Conservation (phyloP, 2,888 invertebrate genomes). For the Anodontia alba region DNA sequence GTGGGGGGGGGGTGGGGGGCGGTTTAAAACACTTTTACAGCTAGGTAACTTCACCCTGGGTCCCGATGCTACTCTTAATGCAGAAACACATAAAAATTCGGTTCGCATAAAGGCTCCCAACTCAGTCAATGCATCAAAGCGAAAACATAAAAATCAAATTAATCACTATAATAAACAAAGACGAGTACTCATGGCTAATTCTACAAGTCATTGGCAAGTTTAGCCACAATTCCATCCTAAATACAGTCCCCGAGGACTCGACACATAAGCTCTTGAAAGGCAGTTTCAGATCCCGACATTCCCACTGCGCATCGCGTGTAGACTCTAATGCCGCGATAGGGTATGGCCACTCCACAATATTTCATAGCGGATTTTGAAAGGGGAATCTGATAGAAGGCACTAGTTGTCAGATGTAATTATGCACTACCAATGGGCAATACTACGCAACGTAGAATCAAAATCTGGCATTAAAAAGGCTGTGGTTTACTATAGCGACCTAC, state of each 20-base stretch:
- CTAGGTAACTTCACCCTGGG: too few relatives aligned
- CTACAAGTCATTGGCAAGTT: background rate
- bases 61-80: too few relatives aligned
- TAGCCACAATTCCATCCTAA: background rate
- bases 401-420: background rate
- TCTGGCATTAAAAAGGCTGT: background rate
- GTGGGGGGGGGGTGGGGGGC: too few relatives aligned
- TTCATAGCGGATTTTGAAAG: background rate
- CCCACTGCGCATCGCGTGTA: background rate
- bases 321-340: background rate
- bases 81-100: too few relatives aligned
- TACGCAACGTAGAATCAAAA: background rate
- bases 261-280: background rate
- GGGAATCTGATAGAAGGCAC: background rate
- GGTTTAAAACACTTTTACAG: too few relatives aligned
- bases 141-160: too few relatives aligned
- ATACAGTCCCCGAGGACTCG: background rate
- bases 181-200: too few relatives aligned
- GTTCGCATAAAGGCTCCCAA: too few relatives aligned
- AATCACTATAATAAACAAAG: too few relatives aligned
- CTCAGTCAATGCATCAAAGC: too few relatives aligned
- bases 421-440: background rate
- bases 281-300: background rate
- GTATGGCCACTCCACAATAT: background rate
- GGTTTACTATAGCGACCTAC: background rate